These are phyloP conservation scores for Brachyistius frenatus DNA, from an alignment of 2,113 vertebrate species.

Conservation along the genomic window DNA sequence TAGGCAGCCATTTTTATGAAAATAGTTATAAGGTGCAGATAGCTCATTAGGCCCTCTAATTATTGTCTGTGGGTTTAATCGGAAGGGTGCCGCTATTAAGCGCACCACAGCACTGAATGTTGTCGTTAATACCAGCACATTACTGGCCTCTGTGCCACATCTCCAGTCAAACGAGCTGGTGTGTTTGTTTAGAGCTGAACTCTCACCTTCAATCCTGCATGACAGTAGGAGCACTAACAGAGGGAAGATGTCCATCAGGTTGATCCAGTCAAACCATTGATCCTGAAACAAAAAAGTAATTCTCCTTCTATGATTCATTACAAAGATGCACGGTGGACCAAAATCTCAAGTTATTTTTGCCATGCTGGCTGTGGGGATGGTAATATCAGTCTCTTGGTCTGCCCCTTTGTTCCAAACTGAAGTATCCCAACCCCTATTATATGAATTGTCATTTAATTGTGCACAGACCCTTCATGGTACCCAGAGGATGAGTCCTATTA, in stretches of 20 bases:
- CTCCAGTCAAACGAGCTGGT: slow-evolving; percentile 8
- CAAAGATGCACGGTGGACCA: too few relatives aligned
- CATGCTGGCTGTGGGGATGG: too few relatives aligned
- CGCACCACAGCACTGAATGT: slow-evolving; percentile 3
- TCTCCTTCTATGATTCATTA: background rate
- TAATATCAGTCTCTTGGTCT: too few relatives aligned
- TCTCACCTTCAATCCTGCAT: slow-evolving; percentile 71
- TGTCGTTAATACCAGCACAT: slow-evolving; percentile 21
- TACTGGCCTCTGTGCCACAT: slow-evolving; percentile 15
- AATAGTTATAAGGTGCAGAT: slow-evolving; percentile 45
- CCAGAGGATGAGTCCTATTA: background rate
- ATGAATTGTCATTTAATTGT: too few relatives aligned
- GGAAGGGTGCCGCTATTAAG: slow-evolving; percentile 22
- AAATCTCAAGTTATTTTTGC: too few relatives aligned
- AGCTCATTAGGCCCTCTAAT: slow-evolving; percentile 58
- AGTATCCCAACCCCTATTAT: background rate
- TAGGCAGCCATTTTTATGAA: slow-evolving; percentile 44
- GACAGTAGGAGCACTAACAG: slow-evolving; percentile 62
- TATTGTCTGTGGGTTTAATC: slow-evolving; percentile 41
- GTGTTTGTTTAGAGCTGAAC: slow-evolving; percentile 30
- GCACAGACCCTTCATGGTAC: background rate
- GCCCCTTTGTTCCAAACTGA: too few relatives aligned
- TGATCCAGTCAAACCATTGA: slow-evolving; percentile 54
- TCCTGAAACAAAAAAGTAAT: slow-evolving; percentile 38
- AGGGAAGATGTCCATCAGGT: slow-evolving; percentile 47